Percentiles rank a stretch among this genome's conserved stretches.
Evolutionary conservation across 2,888 invertebrate genomes (phyloP).

Genomic region (Sarcophaga variegata): DNA sequence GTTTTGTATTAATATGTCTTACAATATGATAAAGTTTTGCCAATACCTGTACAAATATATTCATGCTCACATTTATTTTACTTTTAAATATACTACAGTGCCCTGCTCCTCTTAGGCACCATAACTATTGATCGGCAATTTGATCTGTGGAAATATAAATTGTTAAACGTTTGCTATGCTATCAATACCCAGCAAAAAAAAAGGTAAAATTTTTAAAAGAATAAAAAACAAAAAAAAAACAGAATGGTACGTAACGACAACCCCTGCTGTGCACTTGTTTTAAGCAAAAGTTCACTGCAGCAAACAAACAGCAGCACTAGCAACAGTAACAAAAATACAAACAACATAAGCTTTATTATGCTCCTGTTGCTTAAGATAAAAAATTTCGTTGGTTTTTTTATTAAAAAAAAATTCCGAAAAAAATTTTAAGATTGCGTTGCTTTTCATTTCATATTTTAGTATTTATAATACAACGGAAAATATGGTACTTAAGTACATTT

Average conservation of each 20-base stretch:
- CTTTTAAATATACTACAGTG: neutral
- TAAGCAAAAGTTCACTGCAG: slow-evolving; percentile 72
- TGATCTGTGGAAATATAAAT: slow-evolving; percentile 63
- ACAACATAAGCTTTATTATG: slow-evolving; percentile 60
- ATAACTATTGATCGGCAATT: slow-evolving; percentile 65
- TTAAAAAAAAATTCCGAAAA: neutral
- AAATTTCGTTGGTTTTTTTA: neutral
- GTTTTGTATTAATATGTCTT: slow-evolving; percentile 73
- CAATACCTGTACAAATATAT: neutral
- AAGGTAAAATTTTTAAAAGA: slow-evolving; percentile 46
- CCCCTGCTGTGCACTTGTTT: slow-evolving; percentile 80
- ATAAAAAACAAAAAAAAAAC: slow-evolving; percentile 19
- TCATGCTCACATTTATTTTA: slow-evolving; percentile 5
- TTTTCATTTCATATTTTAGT: neutral
- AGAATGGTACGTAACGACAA: slow-evolving; percentile 58
- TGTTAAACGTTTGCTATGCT: slow-evolving; percentile 49
- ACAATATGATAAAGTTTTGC: slow-evolving; percentile 57
- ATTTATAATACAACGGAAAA: neutral
- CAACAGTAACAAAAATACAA: slow-evolving; percentile 40
- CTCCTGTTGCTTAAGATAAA: slow-evolving; percentile 64
- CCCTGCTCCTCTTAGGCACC: slow-evolving; percentile 19
- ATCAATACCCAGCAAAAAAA: slow-evolving; percentile 17
- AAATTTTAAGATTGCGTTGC: slow-evolving; percentile 29
- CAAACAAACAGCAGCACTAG: slow-evolving; percentile 60
- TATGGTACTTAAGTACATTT: neutral